phyloP scores from a whole-genome alignment of 2,113 vertebrate species.

The Paralichthys olivaceus region DNA sequence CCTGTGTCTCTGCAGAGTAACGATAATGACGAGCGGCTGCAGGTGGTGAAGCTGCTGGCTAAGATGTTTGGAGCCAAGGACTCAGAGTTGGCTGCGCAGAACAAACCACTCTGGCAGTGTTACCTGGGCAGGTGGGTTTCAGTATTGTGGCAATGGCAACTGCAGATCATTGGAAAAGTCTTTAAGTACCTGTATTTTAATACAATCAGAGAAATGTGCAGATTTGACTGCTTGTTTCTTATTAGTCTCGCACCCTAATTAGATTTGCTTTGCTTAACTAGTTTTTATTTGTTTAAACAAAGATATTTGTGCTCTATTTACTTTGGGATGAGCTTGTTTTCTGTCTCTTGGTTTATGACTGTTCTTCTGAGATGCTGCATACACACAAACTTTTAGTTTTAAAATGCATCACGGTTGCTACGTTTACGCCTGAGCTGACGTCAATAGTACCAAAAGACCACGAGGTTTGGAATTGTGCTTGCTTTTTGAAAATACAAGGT shows the following conservation, averaged over 20 bases:
- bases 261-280: not conserved
- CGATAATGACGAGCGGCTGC: slow-evolving; percentile 98
- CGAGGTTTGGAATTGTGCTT: too few species aligned
- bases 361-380: not conserved
- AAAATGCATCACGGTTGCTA: too few species aligned
- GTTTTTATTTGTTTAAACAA: not conserved
- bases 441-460: too few species aligned
- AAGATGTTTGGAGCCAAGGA: slow-evolving; percentile 99
- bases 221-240: not conserved
- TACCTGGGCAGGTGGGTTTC: slow-evolving; percentile 92
- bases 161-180: not conserved
- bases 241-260: not conserved
- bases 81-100: slow-evolving; percentile 95
- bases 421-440: too few species aligned
- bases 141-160: not conserved
- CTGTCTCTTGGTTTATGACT: not conserved
- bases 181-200: too few species aligned
- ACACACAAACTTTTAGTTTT: too few species aligned
- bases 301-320: not conserved
- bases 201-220: not conserved
- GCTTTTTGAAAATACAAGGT: too few species aligned
- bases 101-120: slow-evolving; percentile 99
- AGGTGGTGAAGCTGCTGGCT: slow-evolving; percentile 97
- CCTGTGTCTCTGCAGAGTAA: slow-evolving; percentile 88
- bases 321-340: not conserved